A percentile compares a stretch with the other conserved stretches of the same genome.
phyloP scores from a whole-genome alignment of 2,113 vertebrate species.

The Callithrix jacchus region DNA sequence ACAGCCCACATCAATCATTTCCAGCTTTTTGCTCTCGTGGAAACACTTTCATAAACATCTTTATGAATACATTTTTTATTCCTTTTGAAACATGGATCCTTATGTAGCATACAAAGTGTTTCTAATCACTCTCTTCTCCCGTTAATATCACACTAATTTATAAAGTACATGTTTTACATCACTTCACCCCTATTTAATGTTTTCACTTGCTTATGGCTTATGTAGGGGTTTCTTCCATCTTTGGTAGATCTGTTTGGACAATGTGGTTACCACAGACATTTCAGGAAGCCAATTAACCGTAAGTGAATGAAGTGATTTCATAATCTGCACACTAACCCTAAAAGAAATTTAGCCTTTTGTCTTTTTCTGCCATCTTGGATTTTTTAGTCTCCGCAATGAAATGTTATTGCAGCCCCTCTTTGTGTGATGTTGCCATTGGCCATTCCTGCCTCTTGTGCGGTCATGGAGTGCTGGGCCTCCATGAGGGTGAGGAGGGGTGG shows the following conservation, averaged over 20 bases:
- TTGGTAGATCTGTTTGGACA: slow-evolving; percentile 22
- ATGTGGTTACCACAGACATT: slow-evolving; percentile 30
- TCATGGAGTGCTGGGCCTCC: not conserved
- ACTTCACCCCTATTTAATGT: not conserved
- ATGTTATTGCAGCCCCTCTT: not conserved
- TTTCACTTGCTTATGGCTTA: not conserved
- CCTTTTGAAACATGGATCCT: not conserved
- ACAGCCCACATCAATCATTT: not conserved
- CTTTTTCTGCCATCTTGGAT: not conserved
- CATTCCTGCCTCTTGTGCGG: not conserved
- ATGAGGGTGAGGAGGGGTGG: not conserved
- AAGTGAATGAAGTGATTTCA: not conserved
- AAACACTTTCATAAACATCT: not conserved
- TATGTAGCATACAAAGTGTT: not conserved
- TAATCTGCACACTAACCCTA: not conserved
- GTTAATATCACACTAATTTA: not conserved
- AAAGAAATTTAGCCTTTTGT: not conserved
- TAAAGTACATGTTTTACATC: not conserved
- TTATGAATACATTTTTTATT: slow-evolving; percentile 3
- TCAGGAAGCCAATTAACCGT: slow-evolving; percentile 7
- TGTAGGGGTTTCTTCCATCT: not conserved
- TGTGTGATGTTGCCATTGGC: not conserved
- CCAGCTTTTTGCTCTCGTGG: not conserved
- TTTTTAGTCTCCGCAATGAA: not conserved
- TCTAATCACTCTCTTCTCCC: not conserved